Evolutionary conservation across 2,797 vertebrate species (phyloP), one percentile per base, ranked within the genome.

Genomic region (Moxostoma hubbsi): DNA sequence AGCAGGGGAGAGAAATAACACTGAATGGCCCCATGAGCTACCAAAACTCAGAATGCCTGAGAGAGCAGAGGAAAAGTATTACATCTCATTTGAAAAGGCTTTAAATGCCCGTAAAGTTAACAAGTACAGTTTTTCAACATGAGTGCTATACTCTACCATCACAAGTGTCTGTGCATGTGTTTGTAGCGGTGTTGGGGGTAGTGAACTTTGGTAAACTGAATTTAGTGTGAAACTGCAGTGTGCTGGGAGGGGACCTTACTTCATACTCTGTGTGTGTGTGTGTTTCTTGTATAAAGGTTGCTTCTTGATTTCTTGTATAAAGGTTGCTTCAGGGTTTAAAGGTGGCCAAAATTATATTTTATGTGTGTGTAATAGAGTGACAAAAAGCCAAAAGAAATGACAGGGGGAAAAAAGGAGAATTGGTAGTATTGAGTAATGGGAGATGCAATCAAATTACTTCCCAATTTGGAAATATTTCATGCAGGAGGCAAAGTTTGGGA

Each of bases 151-250:
- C 12, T 59, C 7, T 70, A 5, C 11, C 36, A 70, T 18, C 49
- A 36, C 66, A 45, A 16, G n/a, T 61, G 50, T 78, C 3, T 36
- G n/a, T 75, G 13, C 47, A 3, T 47, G 10, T 58, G 47, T 46
- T 8, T 50, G 53, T 12, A 4, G 8, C 7, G n/a, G 10, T 58
- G 5, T 15, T 51, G 9, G 5, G 54, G 46, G 13, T 36, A 36
- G 66, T 77, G 47, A 77, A 24, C 67, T 70, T 62, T 54, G n/a
- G 55, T 13, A 68, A 70, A 70, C 46, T 45, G 11, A 53, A 62
- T 69, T 36, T 62, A 69, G 75, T 77, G 66, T 51, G 75, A 69
- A 69, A 65, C 75, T 61, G 75, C 65, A 53, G 57, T 69, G 58
- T 77, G 10, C 36, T 46, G 2, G 46, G 46, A 46, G 66, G 46